Evolutionary conservation across 2,888 invertebrate species (phyloP).

Genomic region (Charanyca ferruginea): DNA sequence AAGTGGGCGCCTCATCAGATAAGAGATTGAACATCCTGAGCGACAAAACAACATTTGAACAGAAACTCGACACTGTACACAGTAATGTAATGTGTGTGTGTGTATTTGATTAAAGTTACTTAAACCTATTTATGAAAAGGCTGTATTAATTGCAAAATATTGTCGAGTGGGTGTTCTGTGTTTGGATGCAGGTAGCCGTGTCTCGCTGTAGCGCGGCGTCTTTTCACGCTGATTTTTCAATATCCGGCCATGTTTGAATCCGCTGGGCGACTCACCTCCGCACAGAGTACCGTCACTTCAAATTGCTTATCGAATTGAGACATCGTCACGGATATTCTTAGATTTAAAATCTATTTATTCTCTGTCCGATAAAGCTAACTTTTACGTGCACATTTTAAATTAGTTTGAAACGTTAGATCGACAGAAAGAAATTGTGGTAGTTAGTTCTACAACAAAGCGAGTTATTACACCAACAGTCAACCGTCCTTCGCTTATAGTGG

Average conservation of each 20-base stretch:
- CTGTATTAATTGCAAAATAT: background rate
- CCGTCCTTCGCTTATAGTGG: background rate
- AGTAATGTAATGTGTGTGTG: constrained; percentile 10
- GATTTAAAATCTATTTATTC: constrained; percentile 27
- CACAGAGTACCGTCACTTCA: constrained; percentile 31
- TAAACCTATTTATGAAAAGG: background rate
- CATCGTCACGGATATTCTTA: constrained; percentile 29
- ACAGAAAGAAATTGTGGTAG: background rate
- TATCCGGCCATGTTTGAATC: constrained; percentile 50
- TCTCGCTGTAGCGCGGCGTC: background rate
- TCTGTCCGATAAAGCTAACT: constrained; percentile 3
- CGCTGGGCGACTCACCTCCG: constrained; percentile 15
- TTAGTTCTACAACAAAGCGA: background rate
- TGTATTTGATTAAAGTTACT: background rate
- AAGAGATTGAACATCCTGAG: background rate
- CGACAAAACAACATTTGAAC: background rate
- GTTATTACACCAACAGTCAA: background rate
- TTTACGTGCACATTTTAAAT: constrained; percentile 15
- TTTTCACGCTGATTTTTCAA: constrained; percentile 50
- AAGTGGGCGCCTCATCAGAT: background rate
- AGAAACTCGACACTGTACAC: background rate
- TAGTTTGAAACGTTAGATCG: constrained; percentile 8
- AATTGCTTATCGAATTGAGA: constrained; percentile 43
- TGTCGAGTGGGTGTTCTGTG: constrained; percentile 11
- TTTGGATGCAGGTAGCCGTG: background rate